Evolutionary conservation across 2,888 invertebrate genomes (phyloP).

Genomic region (Drosophila prolongata): DNA sequence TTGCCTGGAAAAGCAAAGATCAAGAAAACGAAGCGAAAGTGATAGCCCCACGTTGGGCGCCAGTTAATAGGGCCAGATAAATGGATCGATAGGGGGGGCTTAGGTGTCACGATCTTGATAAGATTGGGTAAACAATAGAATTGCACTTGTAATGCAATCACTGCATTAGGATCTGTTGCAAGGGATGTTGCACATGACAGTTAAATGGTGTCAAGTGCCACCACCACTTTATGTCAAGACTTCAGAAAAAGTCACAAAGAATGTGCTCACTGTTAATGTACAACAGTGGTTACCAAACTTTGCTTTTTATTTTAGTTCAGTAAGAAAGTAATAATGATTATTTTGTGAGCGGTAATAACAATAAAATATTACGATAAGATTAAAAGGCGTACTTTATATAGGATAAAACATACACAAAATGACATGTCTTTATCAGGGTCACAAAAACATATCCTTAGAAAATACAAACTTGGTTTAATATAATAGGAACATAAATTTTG

Average conservation of each 20-base stretch:
- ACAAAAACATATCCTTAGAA: too few species aligned
- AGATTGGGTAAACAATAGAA: constrained; percentile 27
- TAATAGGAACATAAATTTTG: too few species aligned
- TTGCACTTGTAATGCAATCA: constrained; percentile 8
- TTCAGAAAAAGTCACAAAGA: neutral
- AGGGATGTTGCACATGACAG: constrained; percentile 15
- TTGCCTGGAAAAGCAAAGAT: constrained; percentile 7
- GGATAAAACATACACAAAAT: too few species aligned
- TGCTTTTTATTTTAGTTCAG: too few species aligned
- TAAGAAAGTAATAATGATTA: too few species aligned
- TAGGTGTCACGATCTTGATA: constrained; percentile 22
- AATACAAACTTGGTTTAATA: too few species aligned
- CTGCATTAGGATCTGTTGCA: constrained; percentile 4
- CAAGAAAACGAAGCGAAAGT: constrained; percentile 28
- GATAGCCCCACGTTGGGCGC: constrained; percentile 9
- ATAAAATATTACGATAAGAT: too few species aligned
- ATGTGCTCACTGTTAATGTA: neutral
- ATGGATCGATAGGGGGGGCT: constrained; percentile 24
- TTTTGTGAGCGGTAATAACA: too few species aligned
- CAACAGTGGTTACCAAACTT: neutral
- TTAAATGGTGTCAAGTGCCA: constrained; percentile 18
- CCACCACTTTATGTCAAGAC: constrained; percentile 5
- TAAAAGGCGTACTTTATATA: too few species aligned
- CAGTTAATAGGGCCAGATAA: constrained; percentile 12
- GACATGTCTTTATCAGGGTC: too few species aligned